Percentiles rank a stretch among this genome's conserved stretches.
These are phyloP conservation scores for Holotrichia oblita DNA, from an alignment of 1,140 invertebrate species.

Conservation along the genomic window DNA sequence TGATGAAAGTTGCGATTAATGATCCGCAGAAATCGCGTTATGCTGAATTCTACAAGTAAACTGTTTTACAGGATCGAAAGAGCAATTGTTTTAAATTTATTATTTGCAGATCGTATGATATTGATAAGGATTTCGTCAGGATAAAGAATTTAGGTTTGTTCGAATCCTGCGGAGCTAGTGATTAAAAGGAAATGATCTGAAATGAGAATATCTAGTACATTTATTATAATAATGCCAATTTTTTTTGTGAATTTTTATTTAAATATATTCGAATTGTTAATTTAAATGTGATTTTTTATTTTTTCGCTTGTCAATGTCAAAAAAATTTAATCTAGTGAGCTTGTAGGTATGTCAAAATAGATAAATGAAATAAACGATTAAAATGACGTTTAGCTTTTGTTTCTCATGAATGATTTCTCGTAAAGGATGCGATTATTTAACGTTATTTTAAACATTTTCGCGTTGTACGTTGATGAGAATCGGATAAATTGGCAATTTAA, in stretches of 20 bases:
- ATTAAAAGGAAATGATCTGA: not conserved
- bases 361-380: not conserved
- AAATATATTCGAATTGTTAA: constrained; percentile 11
- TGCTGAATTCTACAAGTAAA: constrained; percentile 75
- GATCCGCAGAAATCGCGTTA: constrained; percentile 68
- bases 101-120: constrained; percentile 65
- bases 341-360: not conserved
- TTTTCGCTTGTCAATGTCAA: not conserved
- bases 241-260: constrained; percentile 5
- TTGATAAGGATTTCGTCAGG: constrained; percentile 66
- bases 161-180: constrained; percentile 61
- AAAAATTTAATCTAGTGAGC: not conserved
- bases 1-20: constrained; percentile 64
- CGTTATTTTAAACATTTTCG: too few species aligned
- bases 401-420: not conserved
- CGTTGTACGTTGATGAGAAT: too few species aligned
- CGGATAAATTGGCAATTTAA: not conserved
- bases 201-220: not conserved
- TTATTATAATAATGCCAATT: not conserved
- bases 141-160: constrained; percentile 67
- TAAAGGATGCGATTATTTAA: too few species aligned
- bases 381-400: not conserved
- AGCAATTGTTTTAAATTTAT: not conserved
- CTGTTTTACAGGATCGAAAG: not conserved
- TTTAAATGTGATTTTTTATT: not conserved